Evolutionary conservation across 2,113 vertebrate genomes (phyloP).

Genomic region (Megaceryle torquata): DNA sequence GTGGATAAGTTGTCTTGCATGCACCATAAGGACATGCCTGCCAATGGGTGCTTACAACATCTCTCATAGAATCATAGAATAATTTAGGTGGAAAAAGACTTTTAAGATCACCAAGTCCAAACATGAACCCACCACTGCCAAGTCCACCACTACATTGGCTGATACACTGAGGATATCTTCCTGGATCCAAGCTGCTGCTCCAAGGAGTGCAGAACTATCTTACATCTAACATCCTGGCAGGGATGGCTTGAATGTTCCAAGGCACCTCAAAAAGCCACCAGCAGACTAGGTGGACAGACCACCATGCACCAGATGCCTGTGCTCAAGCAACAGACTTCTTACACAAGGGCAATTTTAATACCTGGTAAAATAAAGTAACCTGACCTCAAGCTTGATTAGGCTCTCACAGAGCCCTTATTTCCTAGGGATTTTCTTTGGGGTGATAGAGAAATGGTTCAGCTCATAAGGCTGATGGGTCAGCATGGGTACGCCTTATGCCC

Average conservation of each 20-base stretch:
- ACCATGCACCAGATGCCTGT: not conserved
- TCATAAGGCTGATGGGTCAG: not conserved
- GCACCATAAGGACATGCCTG: not conserved
- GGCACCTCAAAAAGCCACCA: not conserved
- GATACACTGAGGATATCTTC: not conserved
- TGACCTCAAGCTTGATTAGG: not conserved
- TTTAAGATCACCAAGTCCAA: not conserved
- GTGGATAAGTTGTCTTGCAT: not conserved
- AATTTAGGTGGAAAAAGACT: not conserved
- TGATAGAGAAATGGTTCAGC: not conserved
- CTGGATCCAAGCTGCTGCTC: not conserved
- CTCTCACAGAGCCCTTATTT: not conserved
- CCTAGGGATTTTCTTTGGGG: not conserved
- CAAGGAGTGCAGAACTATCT: not conserved
- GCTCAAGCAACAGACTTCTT: not conserved
- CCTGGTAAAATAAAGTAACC: not conserved
- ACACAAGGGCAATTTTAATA: not conserved
- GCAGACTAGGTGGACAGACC: not conserved
- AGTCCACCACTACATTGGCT: not conserved
- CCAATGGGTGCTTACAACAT: not conserved
- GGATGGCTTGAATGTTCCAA: not conserved
- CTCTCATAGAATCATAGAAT: not conserved
- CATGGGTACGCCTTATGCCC: rapidly evolving
- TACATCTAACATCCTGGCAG: not conserved
- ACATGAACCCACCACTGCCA: not conserved